Percentiles rank a stretch among this genome's conserved stretches.
phyloP scores from a whole-genome alignment of 1,140 invertebrate species.

The Drosophila nannoptera region DNA sequence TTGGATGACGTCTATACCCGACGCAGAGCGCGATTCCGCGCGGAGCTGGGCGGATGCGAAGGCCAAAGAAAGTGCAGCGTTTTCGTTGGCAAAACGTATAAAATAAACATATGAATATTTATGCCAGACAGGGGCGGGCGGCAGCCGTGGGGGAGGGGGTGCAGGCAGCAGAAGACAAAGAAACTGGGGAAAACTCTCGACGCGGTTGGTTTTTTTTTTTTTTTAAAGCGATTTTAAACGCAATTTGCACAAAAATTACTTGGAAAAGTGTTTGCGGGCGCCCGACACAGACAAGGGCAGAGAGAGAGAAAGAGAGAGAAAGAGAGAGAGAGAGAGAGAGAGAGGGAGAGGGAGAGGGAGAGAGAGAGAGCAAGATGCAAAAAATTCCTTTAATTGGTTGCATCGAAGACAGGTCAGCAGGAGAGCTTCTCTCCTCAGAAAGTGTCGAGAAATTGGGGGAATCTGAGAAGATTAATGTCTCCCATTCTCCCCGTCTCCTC shows the following conservation, averaged over 20 bases:
- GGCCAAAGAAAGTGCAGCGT: slow-evolving; percentile 30
- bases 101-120: slow-evolving; percentile 73
- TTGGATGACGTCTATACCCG: too few relatives aligned
- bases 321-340: not conserved
- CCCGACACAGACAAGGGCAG: not conserved
- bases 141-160: not conserved
- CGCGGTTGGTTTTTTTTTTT: not conserved
- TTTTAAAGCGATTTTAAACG: slow-evolving; percentile 19
- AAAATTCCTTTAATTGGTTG: too few relatives aligned
- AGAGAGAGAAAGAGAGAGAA: not conserved
- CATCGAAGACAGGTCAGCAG: too few relatives aligned
- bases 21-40: not conserved
- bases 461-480: too few relatives aligned
- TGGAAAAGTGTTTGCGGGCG: not conserved
- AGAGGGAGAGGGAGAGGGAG: not conserved
- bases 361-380: not conserved
- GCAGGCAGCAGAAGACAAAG: not conserved
- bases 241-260: not conserved
- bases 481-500: too few relatives aligned
- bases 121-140: slow-evolving; percentile 31
- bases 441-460: too few relatives aligned
- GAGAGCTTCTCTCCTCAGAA: too few relatives aligned
- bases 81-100: slow-evolving; percentile 38
- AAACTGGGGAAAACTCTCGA: slow-evolving; percentile 16
- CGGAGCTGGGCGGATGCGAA: not conserved